Percentiles rank a stretch among this genome's conserved stretches.
Conservation (phyloP, 2,797 vertebrate species). For the Miichthys miiuy region DNA sequence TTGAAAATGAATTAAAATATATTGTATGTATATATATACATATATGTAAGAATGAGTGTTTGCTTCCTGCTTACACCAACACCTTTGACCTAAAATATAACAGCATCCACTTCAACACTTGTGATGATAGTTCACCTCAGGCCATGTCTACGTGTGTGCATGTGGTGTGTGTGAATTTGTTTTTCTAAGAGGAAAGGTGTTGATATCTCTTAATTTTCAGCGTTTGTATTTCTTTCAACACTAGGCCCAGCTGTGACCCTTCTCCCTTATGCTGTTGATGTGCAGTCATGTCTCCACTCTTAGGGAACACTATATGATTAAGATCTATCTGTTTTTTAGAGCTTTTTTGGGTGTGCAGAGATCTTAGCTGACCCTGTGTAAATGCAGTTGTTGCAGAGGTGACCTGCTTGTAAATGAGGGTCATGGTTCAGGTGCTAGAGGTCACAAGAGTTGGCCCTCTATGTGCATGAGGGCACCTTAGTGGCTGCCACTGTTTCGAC, state of each 20-base stretch:
- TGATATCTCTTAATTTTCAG: conserved; percentile 53
- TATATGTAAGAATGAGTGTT: neutral
- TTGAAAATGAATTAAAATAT: too few relatives aligned
- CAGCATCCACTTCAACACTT: conserved; percentile 40
- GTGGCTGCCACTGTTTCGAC: conserved; percentile 77
- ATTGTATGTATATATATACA: neutral
- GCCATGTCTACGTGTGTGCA: conserved; percentile 8
- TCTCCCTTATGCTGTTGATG: conserved; percentile 57
- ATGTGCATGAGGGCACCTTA: conserved; percentile 72
- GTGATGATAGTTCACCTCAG: conserved; percentile 36
- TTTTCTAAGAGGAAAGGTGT: conserved; percentile 24
- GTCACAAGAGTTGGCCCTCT: conserved; percentile 80
- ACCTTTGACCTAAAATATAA: conserved; percentile 25
- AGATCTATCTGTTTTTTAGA: conserved; percentile 76
- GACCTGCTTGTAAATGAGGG: conserved; percentile 88
- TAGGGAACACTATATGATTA: conserved; percentile 79
- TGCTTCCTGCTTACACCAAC: conserved; percentile 12
- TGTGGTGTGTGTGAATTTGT: conserved; percentile 10
- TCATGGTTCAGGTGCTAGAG: conserved; percentile 83
- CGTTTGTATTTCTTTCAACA: conserved; percentile 61
- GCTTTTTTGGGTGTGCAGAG: conserved; percentile 75
- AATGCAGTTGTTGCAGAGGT: conserved; percentile 88
- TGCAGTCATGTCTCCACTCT: conserved; percentile 64
- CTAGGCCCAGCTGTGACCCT: conserved; percentile 65
- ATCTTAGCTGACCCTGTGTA: conserved; percentile 86